Evolutionary conservation across 2,797 vertebrate genomes (phyloP).

Genomic region (Chiroxiphia lanceolata): DNA sequence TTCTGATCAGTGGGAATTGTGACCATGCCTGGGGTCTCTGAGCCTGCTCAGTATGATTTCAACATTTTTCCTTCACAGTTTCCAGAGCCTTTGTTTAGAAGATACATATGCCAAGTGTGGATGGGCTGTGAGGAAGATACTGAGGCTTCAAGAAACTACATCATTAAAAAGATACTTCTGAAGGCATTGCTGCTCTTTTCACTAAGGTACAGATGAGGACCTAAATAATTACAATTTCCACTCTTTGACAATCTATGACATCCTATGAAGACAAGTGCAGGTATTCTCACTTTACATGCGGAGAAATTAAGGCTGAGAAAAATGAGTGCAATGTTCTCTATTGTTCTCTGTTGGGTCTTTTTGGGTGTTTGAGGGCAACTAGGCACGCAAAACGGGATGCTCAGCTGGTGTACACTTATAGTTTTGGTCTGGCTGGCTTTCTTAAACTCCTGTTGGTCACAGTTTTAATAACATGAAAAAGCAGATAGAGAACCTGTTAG

Average conservation of each 20-base stretch:
- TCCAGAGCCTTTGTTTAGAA: background rate
- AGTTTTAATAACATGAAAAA: background rate
- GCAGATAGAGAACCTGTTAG: background rate
- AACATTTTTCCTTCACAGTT: background rate
- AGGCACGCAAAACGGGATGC: background rate
- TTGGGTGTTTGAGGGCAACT: background rate
- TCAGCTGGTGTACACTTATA: background rate
- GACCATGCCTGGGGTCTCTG: background rate
- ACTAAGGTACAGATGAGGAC: background rate
- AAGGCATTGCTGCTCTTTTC: background rate
- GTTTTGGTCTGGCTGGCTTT: background rate
- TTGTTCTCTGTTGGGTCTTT: background rate
- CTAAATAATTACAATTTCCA: background rate
- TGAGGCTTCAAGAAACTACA: background rate
- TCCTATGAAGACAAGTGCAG: accelerated
- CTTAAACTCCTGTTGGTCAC: accelerated
- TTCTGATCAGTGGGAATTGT: background rate
- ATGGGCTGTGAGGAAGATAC: background rate
- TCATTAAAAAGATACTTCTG: background rate
- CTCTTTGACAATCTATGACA: background rate
- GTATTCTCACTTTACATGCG: background rate
- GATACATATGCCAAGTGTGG: accelerated
- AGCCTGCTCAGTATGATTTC: background rate
- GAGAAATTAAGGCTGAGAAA: background rate
- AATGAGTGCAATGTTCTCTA: background rate